Percentiles rank a stretch among this genome's conserved stretches.
Evolutionary conservation across 2,888 invertebrate genomes (phyloP).

Genomic region (Notodonta ziczac): DNA sequence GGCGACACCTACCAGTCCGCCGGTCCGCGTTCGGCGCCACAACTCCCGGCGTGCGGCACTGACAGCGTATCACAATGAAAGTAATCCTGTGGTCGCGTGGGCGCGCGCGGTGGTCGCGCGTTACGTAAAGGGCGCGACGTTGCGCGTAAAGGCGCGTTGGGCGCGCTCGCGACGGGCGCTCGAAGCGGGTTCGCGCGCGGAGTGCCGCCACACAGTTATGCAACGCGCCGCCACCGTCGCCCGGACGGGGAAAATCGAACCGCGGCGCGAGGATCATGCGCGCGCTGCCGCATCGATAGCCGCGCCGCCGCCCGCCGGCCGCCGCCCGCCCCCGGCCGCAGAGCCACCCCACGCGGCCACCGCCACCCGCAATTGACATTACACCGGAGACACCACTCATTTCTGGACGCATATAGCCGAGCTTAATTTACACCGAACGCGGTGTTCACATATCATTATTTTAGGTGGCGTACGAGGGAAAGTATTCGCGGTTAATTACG

Average conservation of each 20-base stretch:
- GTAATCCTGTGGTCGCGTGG: constrained; percentile 51
- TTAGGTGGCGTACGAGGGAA: constrained; percentile 23
- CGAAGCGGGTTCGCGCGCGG: constrained; percentile 81
- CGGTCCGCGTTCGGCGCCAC: constrained; percentile 56
- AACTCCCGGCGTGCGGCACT: constrained; percentile 58
- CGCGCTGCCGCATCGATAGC: constrained; percentile 74
- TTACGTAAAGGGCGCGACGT: constrained; percentile 80
- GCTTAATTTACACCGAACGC: constrained; percentile 33
- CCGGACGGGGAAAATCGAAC: constrained; percentile 75
- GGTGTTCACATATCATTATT: constrained; percentile 26
- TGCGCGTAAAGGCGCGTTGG: constrained; percentile 71
- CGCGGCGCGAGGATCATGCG: constrained; percentile 67
- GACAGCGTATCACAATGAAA: constrained; percentile 63
- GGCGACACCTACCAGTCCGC: constrained; percentile 75
- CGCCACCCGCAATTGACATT: constrained; percentile 65
- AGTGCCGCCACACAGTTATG: constrained; percentile 80
- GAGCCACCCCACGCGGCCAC: constrained; percentile 41
- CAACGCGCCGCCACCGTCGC: constrained; percentile 80
- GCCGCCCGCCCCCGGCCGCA: constrained; percentile 50
- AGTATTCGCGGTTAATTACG: constrained; percentile 38
- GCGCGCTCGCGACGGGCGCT: constrained; percentile 81
- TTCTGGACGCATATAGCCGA: constrained; percentile 39
- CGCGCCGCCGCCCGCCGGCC: constrained; percentile 47
- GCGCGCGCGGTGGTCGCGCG: constrained; percentile 74
- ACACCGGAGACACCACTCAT: constrained; percentile 58